Percentiles rank a stretch among this genome's conserved stretches.
Evolutionary conservation across 1,140 invertebrate species (phyloP).

Genomic region (Ips nitidus): DNA sequence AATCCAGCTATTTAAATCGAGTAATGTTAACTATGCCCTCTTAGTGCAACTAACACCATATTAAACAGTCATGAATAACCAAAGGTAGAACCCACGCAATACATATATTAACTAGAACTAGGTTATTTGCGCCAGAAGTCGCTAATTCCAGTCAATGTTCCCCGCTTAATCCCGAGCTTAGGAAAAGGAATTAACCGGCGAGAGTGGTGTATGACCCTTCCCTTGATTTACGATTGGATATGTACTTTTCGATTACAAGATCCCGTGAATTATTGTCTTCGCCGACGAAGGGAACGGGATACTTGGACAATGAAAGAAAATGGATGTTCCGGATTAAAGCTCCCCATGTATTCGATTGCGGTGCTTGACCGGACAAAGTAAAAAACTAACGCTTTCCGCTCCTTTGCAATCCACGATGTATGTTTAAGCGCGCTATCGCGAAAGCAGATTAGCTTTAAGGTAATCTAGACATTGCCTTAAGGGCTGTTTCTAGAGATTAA

Average conservation of each 20-base stretch:
- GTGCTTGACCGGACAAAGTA: not conserved
- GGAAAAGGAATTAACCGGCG: constrained; percentile 25
- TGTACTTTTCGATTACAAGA: constrained; percentile 40
- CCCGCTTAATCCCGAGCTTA: constrained; percentile 20
- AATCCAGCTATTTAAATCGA: too few relatives aligned
- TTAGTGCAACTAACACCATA: too few relatives aligned
- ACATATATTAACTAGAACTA: not conserved
- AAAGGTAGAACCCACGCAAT: too few relatives aligned
- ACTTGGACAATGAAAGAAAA: constrained; percentile 27
- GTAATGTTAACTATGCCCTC: too few relatives aligned
- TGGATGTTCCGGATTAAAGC: constrained; percentile 20
- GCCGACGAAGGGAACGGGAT: constrained; percentile 22
- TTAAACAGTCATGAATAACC: too few relatives aligned
- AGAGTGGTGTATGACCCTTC: constrained; percentile 16
- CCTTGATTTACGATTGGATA: constrained; percentile 42
- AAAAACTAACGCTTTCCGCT: not conserved
- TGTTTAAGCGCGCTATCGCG: not conserved
- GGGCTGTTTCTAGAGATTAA: constrained; percentile 23
- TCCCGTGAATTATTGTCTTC: constrained; percentile 42
- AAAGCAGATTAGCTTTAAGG: not conserved
- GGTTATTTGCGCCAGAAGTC: constrained; percentile 19
- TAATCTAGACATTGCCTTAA: constrained; percentile 34
- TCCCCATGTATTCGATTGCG: not conserved
- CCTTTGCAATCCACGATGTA: not conserved
- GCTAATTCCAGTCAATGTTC: constrained; percentile 31